These are phyloP conservation scores for Phrynosoma blainvillii DNA, from an alignment of 2,113 vertebrate genomes.

Conservation along the genomic window DNA sequence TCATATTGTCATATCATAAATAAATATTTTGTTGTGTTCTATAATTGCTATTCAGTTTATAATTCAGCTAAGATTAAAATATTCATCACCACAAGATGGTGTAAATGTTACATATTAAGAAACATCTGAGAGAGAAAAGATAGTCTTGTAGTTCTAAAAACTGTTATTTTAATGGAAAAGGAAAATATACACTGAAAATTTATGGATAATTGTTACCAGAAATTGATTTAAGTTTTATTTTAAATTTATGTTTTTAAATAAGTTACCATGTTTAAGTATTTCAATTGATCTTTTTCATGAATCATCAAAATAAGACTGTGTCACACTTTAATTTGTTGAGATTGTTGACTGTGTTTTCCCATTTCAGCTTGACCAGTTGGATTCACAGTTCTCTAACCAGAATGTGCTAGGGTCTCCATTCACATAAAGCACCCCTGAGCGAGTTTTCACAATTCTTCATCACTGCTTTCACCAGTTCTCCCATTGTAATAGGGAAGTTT, in stretches of 20 bases:
- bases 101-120: slow-evolving; percentile 38
- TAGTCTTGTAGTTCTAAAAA: neutral
- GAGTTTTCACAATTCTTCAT: neutral
- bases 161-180: neutral
- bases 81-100: slow-evolving; percentile 73
- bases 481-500: no score
- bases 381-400: neutral
- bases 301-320: neutral
- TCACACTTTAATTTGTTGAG: neutral
- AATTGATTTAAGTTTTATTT: neutral
- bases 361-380: neutral
- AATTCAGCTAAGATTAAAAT: slow-evolving; percentile 44
- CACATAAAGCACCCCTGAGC: neutral
- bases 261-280: neutral
- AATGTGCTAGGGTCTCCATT: neutral
- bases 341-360: neutral
- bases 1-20: neutral
- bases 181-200: neutral
- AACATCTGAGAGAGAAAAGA: neutral
- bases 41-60: neutral
- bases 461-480: no score
- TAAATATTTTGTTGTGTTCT: neutral
- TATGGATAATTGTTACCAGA: neutral
- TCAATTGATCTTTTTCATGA: neutral
- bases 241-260: neutral